phyloP scores from a whole-genome alignment of 2,888 invertebrate genomes.

The Nysson spinosus region DNA sequence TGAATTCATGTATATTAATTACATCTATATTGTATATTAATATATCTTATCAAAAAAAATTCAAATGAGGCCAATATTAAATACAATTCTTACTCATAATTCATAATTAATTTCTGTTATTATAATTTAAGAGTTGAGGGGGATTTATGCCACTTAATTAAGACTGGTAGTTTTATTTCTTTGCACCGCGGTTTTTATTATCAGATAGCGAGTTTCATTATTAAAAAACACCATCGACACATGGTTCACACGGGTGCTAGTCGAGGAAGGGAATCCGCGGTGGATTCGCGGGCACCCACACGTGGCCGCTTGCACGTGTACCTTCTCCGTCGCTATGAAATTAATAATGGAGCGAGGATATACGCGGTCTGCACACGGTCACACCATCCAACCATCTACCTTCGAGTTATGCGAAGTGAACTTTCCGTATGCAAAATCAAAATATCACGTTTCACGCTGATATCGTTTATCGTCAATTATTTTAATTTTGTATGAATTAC shows the following conservation, averaged over 20 bases:
- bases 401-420: slow-evolving; percentile 54
- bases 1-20: no score
- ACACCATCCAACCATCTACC: slow-evolving; percentile 57
- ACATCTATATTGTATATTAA: no score
- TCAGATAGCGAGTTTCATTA: slow-evolving; percentile 6
- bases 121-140: no score
- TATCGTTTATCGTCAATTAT: no score
- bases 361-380: slow-evolving; percentile 72
- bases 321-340: slow-evolving; percentile 58
- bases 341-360: slow-evolving; percentile 74
- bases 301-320: slow-evolving; percentile 50
- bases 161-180: no score
- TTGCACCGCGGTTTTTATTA: neutral
- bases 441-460: no score
- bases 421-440: neutral
- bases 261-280: neutral
- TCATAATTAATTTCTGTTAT: no score
- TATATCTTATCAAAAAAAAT: no score
- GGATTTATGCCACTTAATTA: no score
- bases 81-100: no score
- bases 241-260: slow-evolving; percentile 32
- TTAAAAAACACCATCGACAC: slow-evolving; percentile 25
- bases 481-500: no score
- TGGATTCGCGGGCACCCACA: slow-evolving; percentile 42
- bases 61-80: no score